Conservation (phyloP, 2,797 vertebrate species). For the Apogon hyalosoma region DNA sequence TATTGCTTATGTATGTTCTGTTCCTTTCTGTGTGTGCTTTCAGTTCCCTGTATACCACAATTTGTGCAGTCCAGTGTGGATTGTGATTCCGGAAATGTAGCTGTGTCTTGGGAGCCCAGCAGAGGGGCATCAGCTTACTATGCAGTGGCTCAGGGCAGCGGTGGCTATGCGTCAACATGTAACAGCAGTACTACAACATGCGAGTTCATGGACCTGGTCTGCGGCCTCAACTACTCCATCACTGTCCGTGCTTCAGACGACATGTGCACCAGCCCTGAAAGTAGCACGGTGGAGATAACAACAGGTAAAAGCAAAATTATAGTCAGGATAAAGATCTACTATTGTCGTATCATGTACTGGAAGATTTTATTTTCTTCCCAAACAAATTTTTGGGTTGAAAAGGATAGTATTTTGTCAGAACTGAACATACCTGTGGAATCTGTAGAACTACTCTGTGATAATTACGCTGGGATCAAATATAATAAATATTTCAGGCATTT, state of each 20-base stretch:
- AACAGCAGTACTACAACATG: conserved; percentile 70
- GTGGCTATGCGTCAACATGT: conserved; percentile 66
- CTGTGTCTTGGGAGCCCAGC: conserved; percentile 80
- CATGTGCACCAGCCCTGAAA: conserved; percentile 69
- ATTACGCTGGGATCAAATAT: too few relatives aligned
- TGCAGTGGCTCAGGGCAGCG: conserved; percentile 65
- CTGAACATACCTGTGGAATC: too few relatives aligned
- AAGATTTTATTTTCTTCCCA: too few relatives aligned
- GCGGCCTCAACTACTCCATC: conserved; percentile 79
- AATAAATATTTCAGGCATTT: too few relatives aligned
- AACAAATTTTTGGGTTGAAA: too few relatives aligned
- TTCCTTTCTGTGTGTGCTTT: conserved; percentile 14
- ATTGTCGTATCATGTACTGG: too few relatives aligned
- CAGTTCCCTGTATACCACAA: conserved; percentile 80
- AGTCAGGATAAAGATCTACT: too few relatives aligned
- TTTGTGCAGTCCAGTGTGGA: conserved; percentile 59
- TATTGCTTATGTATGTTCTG: background rate
- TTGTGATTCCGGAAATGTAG: conserved; percentile 72
- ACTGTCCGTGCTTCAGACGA: conserved; percentile 69
- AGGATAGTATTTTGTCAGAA: too few relatives aligned
- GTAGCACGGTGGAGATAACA: conserved; percentile 54
- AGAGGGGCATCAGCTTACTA: conserved; percentile 75
- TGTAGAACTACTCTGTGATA: too few relatives aligned
- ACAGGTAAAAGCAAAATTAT: conserved; percentile 68
- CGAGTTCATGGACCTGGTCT: conserved; percentile 69